Evolutionary conservation across 2,888 invertebrate genomes (phyloP).

Genomic region (Trichogramma evanescens): DNA sequence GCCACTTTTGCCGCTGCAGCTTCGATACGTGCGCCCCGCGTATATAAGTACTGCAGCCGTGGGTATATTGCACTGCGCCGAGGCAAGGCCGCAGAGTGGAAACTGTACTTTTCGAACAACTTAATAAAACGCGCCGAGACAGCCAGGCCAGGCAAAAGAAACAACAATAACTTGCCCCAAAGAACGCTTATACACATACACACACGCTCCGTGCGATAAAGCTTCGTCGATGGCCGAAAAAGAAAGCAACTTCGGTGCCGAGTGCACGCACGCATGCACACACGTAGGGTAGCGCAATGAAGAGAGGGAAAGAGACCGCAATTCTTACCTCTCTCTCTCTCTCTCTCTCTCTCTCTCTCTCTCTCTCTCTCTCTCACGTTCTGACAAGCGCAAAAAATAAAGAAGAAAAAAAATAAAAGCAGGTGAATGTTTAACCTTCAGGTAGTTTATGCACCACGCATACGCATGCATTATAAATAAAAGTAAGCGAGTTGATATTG

Average conservation of each 20-base stretch:
- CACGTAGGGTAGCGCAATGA: background rate
- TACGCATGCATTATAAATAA: too few relatives aligned
- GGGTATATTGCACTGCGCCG: background rate
- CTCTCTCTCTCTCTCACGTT: too few relatives aligned
- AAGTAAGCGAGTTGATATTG: too few relatives aligned
- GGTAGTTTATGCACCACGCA: too few relatives aligned
- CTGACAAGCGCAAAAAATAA: background rate
- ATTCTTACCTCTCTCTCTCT: too few relatives aligned
- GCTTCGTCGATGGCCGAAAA: background rate
- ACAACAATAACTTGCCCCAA: background rate
- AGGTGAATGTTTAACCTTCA: conserved; percentile 16
- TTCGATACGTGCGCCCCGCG: too few relatives aligned
- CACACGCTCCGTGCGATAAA: too few relatives aligned
- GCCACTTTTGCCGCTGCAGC: too few relatives aligned
- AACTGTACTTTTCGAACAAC: conserved; percentile 18
- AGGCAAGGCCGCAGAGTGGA: conserved; percentile 19
- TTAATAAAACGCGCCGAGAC: conserved; percentile 20
- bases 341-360: too few relatives aligned
- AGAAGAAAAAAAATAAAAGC: conserved; percentile 16
- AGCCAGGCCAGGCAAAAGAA: background rate
- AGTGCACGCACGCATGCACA: background rate
- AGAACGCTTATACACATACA: too few relatives aligned
- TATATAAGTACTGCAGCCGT: too few relatives aligned
- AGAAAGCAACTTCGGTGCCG: background rate
- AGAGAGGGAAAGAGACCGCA: background rate